Evolutionary conservation across 2,797 vertebrate species (phyloP).

Genomic region (Rallus crepitans): DNA sequence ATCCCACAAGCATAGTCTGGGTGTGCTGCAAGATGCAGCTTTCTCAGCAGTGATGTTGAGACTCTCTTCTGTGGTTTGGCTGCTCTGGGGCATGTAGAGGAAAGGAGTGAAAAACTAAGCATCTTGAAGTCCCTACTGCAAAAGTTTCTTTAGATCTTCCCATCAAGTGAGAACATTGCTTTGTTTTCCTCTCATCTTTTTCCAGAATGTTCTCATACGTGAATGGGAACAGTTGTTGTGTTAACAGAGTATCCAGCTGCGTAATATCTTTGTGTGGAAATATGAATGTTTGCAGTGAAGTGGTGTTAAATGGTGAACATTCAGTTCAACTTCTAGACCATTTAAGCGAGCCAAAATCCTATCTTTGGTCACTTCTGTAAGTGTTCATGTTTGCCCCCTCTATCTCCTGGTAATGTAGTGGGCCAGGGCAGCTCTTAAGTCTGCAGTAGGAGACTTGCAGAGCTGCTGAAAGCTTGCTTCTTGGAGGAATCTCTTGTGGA

Average conservation of each 20-base stretch:
- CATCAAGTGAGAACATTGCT: neutral
- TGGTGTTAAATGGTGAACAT: constrained; percentile 5
- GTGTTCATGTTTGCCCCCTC: neutral
- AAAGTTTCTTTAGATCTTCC: constrained; percentile 10
- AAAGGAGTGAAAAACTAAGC: constrained; percentile 16
- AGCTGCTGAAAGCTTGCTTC: constrained; percentile 9
- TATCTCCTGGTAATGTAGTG: neutral
- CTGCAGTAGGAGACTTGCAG: neutral
- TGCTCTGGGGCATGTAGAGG: neutral
- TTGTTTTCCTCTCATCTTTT: neutral
- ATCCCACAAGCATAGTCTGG: neutral
- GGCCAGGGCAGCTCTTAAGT: neutral
- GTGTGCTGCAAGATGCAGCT: neutral
- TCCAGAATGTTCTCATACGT: neutral
- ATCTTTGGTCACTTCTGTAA: neutral
- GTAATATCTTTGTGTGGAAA: constrained; percentile 18
- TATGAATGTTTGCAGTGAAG: neutral
- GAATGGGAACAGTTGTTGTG: constrained; percentile 44
- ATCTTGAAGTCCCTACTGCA: neutral
- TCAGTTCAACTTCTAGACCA: constrained; percentile 3
- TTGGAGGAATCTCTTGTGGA: neutral
- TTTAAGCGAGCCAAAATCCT: constrained; percentile 19
- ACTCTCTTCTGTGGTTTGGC: constrained; percentile 2
- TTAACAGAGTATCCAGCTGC: neutral
- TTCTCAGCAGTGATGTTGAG: neutral